Percentiles rank a stretch among this genome's conserved stretches.
Evolutionary conservation across 2,888 invertebrate species (phyloP).

Genomic region (Ichneumoninae sp.): DNA sequence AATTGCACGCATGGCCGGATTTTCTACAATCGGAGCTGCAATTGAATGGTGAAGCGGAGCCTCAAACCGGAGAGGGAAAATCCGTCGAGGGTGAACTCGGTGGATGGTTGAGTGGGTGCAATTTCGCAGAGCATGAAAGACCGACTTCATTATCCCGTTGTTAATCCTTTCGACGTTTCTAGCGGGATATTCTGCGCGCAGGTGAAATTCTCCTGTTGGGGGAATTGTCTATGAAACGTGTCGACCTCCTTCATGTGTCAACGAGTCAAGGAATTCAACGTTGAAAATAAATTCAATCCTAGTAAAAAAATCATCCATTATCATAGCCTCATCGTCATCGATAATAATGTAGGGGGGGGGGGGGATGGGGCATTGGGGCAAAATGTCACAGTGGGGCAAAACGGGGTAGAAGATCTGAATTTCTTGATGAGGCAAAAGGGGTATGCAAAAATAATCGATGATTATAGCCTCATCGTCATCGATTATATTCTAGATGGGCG

Average conservation of each 20-base stretch:
- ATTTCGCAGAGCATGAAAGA: slow-evolving; percentile 83
- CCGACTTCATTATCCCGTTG: slow-evolving; percentile 84
- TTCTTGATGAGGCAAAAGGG: too few relatives aligned
- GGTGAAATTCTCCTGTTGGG: slow-evolving; percentile 54
- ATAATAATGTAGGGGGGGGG: too few relatives aligned
- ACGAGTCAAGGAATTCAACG: not conserved
- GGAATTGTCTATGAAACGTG: not conserved
- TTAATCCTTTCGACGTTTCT: slow-evolving; percentile 78
- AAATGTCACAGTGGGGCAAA: too few relatives aligned
- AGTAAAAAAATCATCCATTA: not conserved
- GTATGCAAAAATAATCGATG: not conserved
- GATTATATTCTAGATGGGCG: too few relatives aligned
- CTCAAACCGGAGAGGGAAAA: slow-evolving; percentile 63
- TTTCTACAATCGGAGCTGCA: slow-evolving; percentile 72
- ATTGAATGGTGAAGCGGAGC: slow-evolving; percentile 80
- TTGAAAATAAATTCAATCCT: not conserved
- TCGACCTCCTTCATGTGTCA: too few relatives aligned
- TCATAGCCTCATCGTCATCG: too few relatives aligned
- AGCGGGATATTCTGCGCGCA: slow-evolving; percentile 59
- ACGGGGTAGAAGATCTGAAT: too few relatives aligned
- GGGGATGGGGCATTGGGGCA: too few relatives aligned
- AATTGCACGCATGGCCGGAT: not conserved
- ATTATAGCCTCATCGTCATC: too few relatives aligned
- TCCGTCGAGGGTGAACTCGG: slow-evolving; percentile 73
- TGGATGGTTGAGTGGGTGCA: slow-evolving; percentile 67